Evolutionary conservation across 2,113 vertebrate genomes (phyloP).

Genomic region (Triplophysa dalaica): DNA sequence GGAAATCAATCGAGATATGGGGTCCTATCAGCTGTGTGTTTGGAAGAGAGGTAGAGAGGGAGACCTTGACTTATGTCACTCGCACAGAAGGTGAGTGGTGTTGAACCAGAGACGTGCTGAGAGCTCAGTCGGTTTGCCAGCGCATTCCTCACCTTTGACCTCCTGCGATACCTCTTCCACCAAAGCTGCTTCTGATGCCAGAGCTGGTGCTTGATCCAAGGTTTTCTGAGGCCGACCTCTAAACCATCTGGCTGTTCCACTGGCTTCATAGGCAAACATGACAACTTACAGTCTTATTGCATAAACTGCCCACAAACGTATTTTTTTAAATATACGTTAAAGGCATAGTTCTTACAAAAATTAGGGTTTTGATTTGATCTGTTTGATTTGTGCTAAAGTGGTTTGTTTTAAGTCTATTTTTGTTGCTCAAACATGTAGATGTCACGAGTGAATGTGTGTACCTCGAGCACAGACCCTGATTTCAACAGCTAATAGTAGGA

Average conservation of each 20-base stretch:
- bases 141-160: background rate
- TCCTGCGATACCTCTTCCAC: background rate
- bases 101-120: slow-evolving; percentile 19
- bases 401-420: slow-evolving; percentile 27
- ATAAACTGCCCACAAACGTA: no score
- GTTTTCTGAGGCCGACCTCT: no score
- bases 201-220: no score
- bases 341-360: no score
- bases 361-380: no score
- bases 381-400: slow-evolving; percentile 65
- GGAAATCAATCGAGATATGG: background rate
- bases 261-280: no score
- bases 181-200: no score
- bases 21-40: slow-evolving; percentile 47
- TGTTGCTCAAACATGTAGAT: slow-evolving; percentile 5
- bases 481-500: no score
- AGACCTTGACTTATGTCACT: slow-evolving; percentile 39
- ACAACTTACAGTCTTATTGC: no score
- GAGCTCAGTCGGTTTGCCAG: background rate
- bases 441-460: slow-evolving; percentile 18
- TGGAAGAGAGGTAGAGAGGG: background rate
- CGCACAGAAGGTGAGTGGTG: slow-evolving; percentile 23
- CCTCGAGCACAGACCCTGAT: no score
- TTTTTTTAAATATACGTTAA: no score
- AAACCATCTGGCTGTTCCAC: no score